Conservation (phyloP, 1,140 invertebrate species). For the Gerris buenoi region DNA sequence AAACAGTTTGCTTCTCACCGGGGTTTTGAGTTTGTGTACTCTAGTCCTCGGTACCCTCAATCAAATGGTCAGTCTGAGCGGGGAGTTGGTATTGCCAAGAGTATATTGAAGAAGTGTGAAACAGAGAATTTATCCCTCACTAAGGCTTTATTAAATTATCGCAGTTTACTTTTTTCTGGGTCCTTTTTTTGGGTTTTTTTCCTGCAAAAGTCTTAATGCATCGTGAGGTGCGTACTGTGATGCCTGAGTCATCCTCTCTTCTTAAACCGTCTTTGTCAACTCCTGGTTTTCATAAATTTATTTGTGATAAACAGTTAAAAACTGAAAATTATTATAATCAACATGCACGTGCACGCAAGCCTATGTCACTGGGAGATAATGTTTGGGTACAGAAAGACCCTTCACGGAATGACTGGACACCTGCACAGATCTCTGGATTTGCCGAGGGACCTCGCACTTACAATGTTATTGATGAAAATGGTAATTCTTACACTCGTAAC, state of each 20-base stretch:
- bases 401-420: neutral
- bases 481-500: neutral
- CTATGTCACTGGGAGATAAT: neutral
- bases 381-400: neutral
- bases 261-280: neutral
- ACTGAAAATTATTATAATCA: neutral
- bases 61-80: constrained; percentile 12
- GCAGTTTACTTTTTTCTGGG: constrained; percentile 10
- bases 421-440: neutral
- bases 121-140: constrained; percentile 7
- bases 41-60: constrained; percentile 14
- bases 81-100: constrained; percentile 5
- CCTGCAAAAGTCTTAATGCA: constrained; percentile 10
- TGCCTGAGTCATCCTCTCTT: neutral
- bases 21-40: constrained; percentile 9
- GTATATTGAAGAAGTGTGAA: constrained; percentile 7
- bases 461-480: neutral
- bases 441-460: neutral
- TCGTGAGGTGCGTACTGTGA: neutral
- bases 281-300: neutral
- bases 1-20: constrained; percentile 7
- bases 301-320: neutral
- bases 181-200: constrained; percentile 1
- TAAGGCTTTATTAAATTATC: constrained; percentile 14
- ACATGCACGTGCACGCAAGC: neutral